Conservation (phyloP, 2,797 vertebrate species). For the Taenioides sp. region DNA sequence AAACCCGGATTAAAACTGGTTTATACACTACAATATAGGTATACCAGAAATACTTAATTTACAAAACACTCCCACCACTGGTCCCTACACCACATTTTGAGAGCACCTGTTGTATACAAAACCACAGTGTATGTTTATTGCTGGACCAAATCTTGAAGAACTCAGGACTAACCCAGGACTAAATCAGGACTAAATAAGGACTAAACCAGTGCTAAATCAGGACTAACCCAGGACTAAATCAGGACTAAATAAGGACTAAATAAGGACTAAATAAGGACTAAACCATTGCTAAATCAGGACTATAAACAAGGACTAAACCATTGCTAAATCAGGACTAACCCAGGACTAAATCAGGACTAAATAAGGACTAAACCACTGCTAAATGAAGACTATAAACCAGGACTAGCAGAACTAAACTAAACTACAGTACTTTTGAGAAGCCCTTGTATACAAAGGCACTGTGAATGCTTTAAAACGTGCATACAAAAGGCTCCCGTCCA, state of each 20-base stretch:
- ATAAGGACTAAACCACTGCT: background rate
- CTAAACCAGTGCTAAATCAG: background rate
- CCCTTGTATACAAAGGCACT: slow-evolving; percentile 30
- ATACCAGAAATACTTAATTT: too few relatives aligned
- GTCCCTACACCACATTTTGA: too few relatives aligned
- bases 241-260: background rate
- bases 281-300: background rate
- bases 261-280: background rate
- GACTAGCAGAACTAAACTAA: too few relatives aligned
- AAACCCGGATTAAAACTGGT: too few relatives aligned
- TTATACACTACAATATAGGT: too few relatives aligned
- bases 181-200: background rate
- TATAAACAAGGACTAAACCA: background rate
- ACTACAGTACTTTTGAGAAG: background rate
- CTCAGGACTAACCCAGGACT: background rate
- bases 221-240: background rate
- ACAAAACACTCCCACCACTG: too few relatives aligned
- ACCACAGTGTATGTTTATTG: too few relatives aligned
- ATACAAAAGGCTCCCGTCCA: slow-evolving; percentile 64
- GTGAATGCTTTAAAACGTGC: slow-evolving; percentile 50
- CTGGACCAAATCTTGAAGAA: too few relatives aligned
- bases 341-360: background rate
- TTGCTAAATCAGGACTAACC: background rate
- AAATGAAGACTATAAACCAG: background rate
- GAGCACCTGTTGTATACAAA: too few relatives aligned